Conservation (phyloP, 53 echinoderm and acorn worm species). For the Stichopus horrens region DNA sequence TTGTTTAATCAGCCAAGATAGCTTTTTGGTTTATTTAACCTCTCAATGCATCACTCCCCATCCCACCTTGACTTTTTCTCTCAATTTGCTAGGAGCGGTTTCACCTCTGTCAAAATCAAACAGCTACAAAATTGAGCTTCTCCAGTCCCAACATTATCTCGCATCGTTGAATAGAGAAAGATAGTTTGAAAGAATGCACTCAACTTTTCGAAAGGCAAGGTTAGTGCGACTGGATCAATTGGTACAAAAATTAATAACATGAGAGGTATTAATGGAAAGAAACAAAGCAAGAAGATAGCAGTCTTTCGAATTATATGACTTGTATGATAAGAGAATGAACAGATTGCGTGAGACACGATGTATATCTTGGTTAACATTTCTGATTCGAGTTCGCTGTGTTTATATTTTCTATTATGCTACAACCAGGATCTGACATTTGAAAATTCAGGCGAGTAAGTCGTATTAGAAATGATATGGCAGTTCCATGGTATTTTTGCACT, state of each 20-base stretch:
- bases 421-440: too few relatives aligned
- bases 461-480: too few relatives aligned
- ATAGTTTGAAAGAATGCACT: neutral
- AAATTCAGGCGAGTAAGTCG: too few relatives aligned
- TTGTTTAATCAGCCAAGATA: neutral
- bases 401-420: too few relatives aligned
- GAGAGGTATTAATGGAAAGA: neutral
- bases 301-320: too few relatives aligned
- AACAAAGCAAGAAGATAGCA: too few relatives aligned
- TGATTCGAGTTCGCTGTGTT: too few relatives aligned
- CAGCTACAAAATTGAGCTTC: neutral
- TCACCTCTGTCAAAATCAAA: neutral
- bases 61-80: neutral
- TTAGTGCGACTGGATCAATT: neutral
- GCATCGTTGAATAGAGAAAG: neutral
- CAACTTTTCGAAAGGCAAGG: neutral
- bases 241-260: neutral
- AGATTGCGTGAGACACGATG: too few relatives aligned
- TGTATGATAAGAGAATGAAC: too few relatives aligned
- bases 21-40: neutral
- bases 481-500: too few relatives aligned
- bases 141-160: neutral
- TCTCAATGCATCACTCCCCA: neutral
- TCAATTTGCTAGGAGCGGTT: neutral
- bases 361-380: too few relatives aligned